phyloP scores from a whole-genome alignment of 2,797 vertebrate genomes.

The Avahi laniger region DNA sequence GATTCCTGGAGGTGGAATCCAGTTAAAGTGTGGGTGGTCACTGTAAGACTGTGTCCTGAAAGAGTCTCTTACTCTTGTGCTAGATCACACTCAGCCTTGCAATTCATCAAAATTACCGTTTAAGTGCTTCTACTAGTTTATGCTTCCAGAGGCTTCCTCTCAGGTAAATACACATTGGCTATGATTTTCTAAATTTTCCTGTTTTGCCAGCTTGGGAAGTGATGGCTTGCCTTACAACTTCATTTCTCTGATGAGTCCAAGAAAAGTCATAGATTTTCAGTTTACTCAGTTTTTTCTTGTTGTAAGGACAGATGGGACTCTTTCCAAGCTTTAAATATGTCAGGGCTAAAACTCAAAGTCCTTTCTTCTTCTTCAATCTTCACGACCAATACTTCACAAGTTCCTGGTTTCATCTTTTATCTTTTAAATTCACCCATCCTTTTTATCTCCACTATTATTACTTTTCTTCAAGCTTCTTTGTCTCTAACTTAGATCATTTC shows the following conservation, averaged over 20 bases:
- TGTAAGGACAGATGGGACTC: neutral
- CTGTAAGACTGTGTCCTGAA: neutral
- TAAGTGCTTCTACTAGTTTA: neutral
- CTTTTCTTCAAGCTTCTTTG: neutral
- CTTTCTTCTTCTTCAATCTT: neutral
- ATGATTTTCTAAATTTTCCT: neutral
- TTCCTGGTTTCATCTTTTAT: neutral
- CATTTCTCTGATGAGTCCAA: neutral
- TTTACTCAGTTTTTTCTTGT: neutral
- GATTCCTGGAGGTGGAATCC: neutral
- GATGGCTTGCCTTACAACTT: neutral
- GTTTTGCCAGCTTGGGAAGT: neutral
- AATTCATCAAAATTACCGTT: neutral
- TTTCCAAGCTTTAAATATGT: neutral
- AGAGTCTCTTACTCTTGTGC: neutral
- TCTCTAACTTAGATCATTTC: neutral
- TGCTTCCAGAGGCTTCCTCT: neutral
- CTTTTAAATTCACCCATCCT: neutral
- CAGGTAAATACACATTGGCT: neutral
- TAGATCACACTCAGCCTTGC: neutral
- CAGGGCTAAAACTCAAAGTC: neutral
- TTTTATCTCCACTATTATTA: neutral
- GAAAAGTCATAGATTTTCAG: neutral
- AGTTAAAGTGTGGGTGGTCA: neutral
- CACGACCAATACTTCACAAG: neutral